These are phyloP conservation scores for Saxidomus purpurata DNA, from an alignment of 1,140 invertebrate species.

Conservation along the genomic window DNA sequence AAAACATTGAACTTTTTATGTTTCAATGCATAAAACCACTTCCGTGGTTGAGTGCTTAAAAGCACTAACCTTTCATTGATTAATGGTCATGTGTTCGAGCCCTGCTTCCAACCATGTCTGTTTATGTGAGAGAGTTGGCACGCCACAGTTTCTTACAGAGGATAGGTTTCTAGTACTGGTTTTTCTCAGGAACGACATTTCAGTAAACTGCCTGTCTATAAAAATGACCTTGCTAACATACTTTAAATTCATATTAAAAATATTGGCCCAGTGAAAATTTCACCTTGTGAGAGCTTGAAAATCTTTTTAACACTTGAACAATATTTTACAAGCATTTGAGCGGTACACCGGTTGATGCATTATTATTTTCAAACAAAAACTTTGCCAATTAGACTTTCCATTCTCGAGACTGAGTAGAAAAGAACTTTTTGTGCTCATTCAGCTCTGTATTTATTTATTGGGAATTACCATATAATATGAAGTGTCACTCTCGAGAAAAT, in stretches of 20 bases:
- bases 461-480: constrained; percentile 27
- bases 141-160: too few relatives aligned
- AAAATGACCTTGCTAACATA: neutral
- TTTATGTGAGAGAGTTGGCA: too few relatives aligned
- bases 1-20: too few relatives aligned
- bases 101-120: too few relatives aligned
- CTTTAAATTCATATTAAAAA: too few relatives aligned
- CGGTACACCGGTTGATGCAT: neutral
- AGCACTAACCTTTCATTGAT: too few relatives aligned
- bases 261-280: neutral
- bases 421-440: constrained; percentile 11
- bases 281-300: neutral
- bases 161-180: too few relatives aligned
- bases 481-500: constrained; percentile 23
- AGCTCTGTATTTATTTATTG: constrained; percentile 14
- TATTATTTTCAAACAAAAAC: constrained; percentile 1
- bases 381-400: constrained; percentile 19
- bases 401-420: constrained; percentile 22
- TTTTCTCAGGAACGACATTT: too few relatives aligned
- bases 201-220: neutral
- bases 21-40: too few relatives aligned
- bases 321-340: neutral
- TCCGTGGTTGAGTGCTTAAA: too few relatives aligned
- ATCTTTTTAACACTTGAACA: neutral
- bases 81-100: too few relatives aligned